These are phyloP conservation scores for Ictalurus furcatus DNA, from an alignment of 2,113 vertebrate species.

Conservation along the genomic window DNA sequence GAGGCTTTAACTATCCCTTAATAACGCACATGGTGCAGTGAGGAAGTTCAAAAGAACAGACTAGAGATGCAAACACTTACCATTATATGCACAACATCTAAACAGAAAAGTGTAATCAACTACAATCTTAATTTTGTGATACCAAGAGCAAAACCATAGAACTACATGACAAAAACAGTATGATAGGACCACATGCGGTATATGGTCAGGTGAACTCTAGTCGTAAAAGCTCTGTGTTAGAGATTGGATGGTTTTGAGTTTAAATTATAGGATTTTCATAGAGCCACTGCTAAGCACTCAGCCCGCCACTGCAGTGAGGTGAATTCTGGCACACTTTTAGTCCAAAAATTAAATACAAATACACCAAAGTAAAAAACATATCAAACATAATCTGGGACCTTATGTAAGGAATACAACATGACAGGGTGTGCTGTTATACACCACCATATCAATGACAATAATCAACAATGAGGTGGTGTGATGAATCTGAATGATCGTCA, in stretches of 20 bases:
- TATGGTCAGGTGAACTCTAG: neutral
- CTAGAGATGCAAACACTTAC: constrained; percentile 7
- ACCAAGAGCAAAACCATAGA: neutral
- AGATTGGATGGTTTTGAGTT: neutral
- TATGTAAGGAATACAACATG: neutral
- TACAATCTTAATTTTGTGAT: neutral
- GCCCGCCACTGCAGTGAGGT: neutral
- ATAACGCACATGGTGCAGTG: neutral
- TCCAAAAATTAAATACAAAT: neutral
- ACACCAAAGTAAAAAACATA: neutral
- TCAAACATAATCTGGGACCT: neutral
- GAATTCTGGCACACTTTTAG: neutral
- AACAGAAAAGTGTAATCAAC: neutral
- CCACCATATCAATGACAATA: neutral
- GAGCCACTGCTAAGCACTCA: neutral
- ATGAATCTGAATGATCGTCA: neutral
- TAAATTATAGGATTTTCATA: neutral
- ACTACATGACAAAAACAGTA: neutral
- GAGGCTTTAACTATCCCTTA: constrained; percentile 23
- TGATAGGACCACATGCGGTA: neutral
- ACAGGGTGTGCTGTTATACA: neutral
- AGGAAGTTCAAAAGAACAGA: constrained; percentile 19
- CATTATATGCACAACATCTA: neutral
- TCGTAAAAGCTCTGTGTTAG: neutral
- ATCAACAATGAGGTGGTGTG: neutral